Evolutionary conservation across 2,113 vertebrate genomes (phyloP).

Genomic region (Columbina picui): DNA sequence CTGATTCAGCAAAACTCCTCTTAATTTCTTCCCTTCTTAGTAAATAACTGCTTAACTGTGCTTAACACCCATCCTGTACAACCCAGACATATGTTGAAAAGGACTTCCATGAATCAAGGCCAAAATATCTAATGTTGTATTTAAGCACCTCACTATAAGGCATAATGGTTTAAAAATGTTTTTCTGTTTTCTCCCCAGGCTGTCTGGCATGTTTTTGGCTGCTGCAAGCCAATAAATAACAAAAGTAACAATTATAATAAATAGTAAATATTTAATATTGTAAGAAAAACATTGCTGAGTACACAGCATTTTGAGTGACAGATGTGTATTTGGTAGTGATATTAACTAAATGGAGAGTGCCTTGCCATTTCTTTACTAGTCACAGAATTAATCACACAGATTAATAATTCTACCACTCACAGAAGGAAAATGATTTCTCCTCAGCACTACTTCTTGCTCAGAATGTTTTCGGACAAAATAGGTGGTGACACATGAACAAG

Average conservation of each 20-base stretch:
- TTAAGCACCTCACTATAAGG: not conserved
- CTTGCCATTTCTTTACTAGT: slow-evolving; percentile 48
- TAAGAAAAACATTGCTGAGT: slow-evolving; percentile 3
- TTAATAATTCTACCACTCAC: slow-evolving; percentile 55
- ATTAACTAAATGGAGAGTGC: slow-evolving; percentile 48
- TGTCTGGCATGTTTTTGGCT: not conserved
- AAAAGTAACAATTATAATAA: slow-evolving; percentile 36
- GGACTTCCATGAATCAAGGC: not conserved
- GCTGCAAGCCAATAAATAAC: slow-evolving; percentile 35
- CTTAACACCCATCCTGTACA: not conserved
- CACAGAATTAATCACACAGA: slow-evolving; percentile 62
- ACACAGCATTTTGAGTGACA: slow-evolving; percentile 50
- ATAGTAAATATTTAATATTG: slow-evolving; percentile 55
- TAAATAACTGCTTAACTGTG: not conserved
- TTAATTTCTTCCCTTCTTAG: not conserved
- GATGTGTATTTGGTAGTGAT: slow-evolving; percentile 23
- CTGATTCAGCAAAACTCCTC: not conserved
- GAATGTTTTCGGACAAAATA: slow-evolving; percentile 29
- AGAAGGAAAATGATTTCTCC: not conserved
- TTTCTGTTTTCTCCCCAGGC: not conserved
- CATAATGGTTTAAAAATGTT: not conserved
- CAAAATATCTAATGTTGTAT: not conserved
- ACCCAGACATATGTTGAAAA: not conserved
- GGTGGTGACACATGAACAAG: not conserved
- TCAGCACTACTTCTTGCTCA: not conserved